A percentile compares a stretch with the other conserved stretches of the same genome.
Evolutionary conservation across 2,797 vertebrate genomes (phyloP).

Genomic region (Labroides dimidiatus): DNA sequence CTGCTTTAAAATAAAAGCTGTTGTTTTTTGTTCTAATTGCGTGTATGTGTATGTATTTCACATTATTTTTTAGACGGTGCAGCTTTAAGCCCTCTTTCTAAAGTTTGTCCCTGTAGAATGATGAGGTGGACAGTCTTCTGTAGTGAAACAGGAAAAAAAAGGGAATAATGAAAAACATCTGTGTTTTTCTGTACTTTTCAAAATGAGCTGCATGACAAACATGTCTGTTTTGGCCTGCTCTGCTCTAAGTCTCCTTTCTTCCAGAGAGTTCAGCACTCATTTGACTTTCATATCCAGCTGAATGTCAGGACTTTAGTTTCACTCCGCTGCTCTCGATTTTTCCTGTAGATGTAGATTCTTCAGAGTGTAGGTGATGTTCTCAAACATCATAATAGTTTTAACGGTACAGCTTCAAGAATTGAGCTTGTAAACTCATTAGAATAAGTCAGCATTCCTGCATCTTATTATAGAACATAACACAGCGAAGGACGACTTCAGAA

Average conservation of each 20-base stretch:
- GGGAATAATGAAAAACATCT: slow-evolving; percentile 36
- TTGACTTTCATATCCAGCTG: slow-evolving; percentile 38
- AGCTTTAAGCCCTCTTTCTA: background rate
- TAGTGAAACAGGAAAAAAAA: slow-evolving; percentile 12
- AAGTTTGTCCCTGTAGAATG: slow-evolving; percentile 2
- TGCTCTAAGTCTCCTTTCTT: slow-evolving; percentile 15
- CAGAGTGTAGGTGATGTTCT: background rate
- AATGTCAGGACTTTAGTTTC: slow-evolving; percentile 6
- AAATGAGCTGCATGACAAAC: slow-evolving; percentile 38
- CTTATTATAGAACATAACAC: background rate
- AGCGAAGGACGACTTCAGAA: slow-evolving; percentile 16
- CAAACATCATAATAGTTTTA: slow-evolving; percentile 2
- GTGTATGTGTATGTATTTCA: no score
- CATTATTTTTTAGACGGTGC: background rate
- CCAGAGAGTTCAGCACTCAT: slow-evolving; percentile 16
- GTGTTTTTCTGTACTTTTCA: slow-evolving; percentile 16
- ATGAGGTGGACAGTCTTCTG: background rate
- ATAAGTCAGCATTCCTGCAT: slow-evolving; percentile 40
- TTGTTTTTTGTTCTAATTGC: no score
- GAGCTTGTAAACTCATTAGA: slow-evolving; percentile 5
- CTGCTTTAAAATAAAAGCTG: no score
- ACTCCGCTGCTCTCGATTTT: background rate
- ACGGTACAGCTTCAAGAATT: background rate
- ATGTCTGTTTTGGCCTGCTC: slow-evolving; percentile 14
- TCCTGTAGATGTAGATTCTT: background rate